These are phyloP conservation scores for Scylla paramamosain DNA, from an alignment of 1,140 invertebrate species.

Conservation along the genomic window DNA sequence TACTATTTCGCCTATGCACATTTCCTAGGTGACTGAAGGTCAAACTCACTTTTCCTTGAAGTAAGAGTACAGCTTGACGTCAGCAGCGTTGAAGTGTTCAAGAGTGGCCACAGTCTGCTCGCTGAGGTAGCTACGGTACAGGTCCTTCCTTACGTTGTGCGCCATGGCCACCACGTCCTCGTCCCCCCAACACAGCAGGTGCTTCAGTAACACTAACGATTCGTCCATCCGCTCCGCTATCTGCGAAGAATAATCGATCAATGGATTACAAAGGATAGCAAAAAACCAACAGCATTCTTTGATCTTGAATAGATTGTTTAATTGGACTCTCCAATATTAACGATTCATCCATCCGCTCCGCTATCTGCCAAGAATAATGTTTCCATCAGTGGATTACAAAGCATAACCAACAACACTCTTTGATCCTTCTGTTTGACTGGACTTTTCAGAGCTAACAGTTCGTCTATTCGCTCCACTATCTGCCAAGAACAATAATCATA, in stretches of 20 bases:
- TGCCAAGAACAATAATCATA: no score
- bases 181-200: conserved; percentile 81
- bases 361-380: no score
- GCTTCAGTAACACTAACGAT: conserved; percentile 81
- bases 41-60: conserved; percentile 44
- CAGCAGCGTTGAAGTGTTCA: conserved; percentile 58
- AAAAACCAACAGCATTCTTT: no score
- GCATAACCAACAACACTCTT: no score
- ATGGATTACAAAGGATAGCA: no score
- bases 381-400: no score
- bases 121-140: conserved; percentile 56
- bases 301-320: neutral
- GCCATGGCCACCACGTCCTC: conserved; percentile 81
- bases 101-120: conserved; percentile 53
- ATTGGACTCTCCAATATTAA: no score
- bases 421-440: no score
- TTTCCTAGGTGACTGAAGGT: neutral
- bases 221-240: conserved; percentile 82
- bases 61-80: conserved; percentile 55
- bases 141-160: conserved; percentile 78
- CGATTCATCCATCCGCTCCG: no score
- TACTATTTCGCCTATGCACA: neutral
- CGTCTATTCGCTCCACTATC: no score
- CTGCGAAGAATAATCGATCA: neutral
- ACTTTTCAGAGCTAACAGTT: no score